phyloP scores from a whole-genome alignment of 2,113 vertebrate species.

The Oryzias javanicus region DNA sequence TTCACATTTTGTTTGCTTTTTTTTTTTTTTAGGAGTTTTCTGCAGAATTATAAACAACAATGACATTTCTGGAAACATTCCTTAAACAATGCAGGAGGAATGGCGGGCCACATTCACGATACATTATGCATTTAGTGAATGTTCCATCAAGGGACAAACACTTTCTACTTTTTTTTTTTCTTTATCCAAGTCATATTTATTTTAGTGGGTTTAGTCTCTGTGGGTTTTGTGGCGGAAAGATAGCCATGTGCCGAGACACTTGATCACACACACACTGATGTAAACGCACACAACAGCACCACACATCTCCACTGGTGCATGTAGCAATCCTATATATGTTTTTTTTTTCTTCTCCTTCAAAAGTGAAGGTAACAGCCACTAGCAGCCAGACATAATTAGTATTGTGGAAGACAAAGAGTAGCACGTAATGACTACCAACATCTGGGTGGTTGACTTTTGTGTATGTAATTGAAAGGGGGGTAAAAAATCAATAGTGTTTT shows the following conservation, averaged over 20 bases:
- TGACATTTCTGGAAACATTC: constrained; percentile 43
- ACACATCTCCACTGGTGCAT: constrained; percentile 74
- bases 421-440: constrained; percentile 78
- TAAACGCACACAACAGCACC: constrained; percentile 51
- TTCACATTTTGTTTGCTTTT: no score
- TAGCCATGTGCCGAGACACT: constrained; percentile 64
- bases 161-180: constrained; percentile 63
- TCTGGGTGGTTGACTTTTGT: constrained; percentile 74
- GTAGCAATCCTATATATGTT: constrained; percentile 67
- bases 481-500: constrained; percentile 78
- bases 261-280: constrained; percentile 42
- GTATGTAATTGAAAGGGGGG: constrained; percentile 75
- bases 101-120: constrained; percentile 46
- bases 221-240: constrained; percentile 67
- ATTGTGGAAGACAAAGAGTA: constrained; percentile 76
- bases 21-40: constrained; percentile 30
- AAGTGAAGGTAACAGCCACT: constrained; percentile 61
- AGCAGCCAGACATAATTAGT: constrained; percentile 78
- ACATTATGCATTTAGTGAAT: constrained; percentile 61
- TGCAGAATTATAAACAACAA: constrained; percentile 41
- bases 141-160: constrained; percentile 66
- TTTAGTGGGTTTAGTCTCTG: constrained; percentile 74
- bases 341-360: constrained; percentile 55
- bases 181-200: constrained; percentile 76
- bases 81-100: constrained; percentile 57